Conservation (phyloP, 2,113 vertebrate species). For the Trogon surrucura region DNA sequence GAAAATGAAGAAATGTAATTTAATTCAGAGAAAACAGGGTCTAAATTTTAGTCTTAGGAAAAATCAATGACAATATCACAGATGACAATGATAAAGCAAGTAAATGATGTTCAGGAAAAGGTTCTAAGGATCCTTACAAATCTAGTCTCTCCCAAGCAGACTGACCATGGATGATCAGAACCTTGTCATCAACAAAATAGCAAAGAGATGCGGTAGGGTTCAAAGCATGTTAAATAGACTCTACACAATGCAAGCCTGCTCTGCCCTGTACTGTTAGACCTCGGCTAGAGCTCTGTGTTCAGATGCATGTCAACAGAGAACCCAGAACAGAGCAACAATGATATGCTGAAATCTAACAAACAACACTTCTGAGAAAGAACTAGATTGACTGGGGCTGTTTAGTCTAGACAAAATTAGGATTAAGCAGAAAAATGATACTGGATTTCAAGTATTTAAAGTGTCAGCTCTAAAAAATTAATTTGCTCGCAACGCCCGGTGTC, state of each 20-base stretch:
- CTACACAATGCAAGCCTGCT: neutral
- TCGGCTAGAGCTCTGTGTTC: neutral
- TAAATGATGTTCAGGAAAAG: neutral
- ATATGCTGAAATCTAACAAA: neutral
- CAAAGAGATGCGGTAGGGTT: neutral
- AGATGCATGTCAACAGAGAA: neutral
- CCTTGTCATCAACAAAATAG: neutral
- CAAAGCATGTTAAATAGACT: neutral
- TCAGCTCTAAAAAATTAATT: neutral
- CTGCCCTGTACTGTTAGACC: neutral
- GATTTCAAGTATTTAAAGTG: neutral
- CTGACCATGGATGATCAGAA: neutral
- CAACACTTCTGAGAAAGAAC: neutral
- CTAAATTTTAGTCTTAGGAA: neutral
- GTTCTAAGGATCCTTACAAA: neutral
- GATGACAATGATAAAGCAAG: neutral
- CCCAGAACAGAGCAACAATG: neutral
- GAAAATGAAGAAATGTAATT: neutral
- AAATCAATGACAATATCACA: neutral
- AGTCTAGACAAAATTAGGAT: neutral
- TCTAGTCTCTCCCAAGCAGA: neutral
- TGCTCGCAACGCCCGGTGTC: rapidly evolving
- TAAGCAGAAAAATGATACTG: neutral
- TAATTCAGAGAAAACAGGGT: neutral
- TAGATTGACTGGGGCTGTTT: neutral